Evolutionary conservation across 2,888 invertebrate species (phyloP).

Genomic region (Parthenolecanium corni): DNA sequence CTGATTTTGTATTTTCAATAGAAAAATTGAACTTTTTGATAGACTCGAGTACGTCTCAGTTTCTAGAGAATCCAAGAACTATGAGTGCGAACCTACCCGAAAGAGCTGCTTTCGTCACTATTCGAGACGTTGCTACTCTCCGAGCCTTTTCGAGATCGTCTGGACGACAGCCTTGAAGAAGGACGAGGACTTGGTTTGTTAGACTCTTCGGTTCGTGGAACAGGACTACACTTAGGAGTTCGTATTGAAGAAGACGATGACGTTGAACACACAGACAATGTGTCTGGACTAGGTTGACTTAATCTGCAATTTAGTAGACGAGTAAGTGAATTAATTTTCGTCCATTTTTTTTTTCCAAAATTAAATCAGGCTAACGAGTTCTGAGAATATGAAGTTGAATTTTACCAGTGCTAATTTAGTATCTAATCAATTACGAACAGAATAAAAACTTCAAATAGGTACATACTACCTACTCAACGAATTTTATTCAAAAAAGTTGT

Average conservation of each 20-base stretch:
- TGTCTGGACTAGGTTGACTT: slow-evolving; percentile 32
- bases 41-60: too few relatives aligned
- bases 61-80: too few relatives aligned
- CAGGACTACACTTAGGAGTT: slow-evolving; percentile 29
- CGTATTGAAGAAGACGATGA: slow-evolving; percentile 15
- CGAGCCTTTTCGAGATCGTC: slow-evolving; percentile 33
- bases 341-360: too few relatives aligned
- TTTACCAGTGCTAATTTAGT: too few relatives aligned
- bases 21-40: too few relatives aligned
- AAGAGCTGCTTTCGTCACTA: slow-evolving; percentile 28
- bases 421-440: too few relatives aligned
- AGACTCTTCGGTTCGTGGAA: slow-evolving; percentile 10
- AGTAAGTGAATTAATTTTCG: background rate
- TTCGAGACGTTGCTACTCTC: slow-evolving; percentile 33
- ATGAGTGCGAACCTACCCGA: slow-evolving; percentile 9
- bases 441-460: too few relatives aligned
- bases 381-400: too few relatives aligned
- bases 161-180: slow-evolving; percentile 22
- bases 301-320: slow-evolving; percentile 25
- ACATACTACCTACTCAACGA: too few relatives aligned
- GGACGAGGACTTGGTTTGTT: slow-evolving; percentile 21
- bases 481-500: too few relatives aligned
- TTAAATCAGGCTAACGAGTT: too few relatives aligned
- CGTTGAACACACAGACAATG: slow-evolving; percentile 23
- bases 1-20: too few relatives aligned